Evolutionary conservation across 2,113 vertebrate species (phyloP), one percentile per base, ranked within the genome.

Genomic region (Ivindomyrus marchei): DNA sequence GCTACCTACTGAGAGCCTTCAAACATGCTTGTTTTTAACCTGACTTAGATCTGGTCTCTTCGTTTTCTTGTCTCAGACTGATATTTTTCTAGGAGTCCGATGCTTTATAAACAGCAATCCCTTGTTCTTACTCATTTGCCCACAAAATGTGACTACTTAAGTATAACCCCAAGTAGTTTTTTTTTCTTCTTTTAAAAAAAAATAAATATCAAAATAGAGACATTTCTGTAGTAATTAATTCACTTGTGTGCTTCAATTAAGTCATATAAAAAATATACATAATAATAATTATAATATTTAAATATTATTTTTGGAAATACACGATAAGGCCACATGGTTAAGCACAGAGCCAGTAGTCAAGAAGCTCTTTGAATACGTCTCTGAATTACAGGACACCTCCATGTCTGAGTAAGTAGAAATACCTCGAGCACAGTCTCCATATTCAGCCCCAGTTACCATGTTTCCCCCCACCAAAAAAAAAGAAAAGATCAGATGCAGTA

Each of bases 241-340:
- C 80, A 80, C 31, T 89, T 53, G 17, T 83, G 89, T 89, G 31
- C 47, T 62, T 85, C 56, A 56, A 58, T 85, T 83, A 86, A 86
- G 62, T 85, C 21, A 85, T 89, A 42, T 45, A 85, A 52, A n/a
- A n/a, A 9, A n/a, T 9, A 9, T n/a, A n/a, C 56, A n/a, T 62
- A 58, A 24, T 50, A 58, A 58, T 53, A 89, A 77, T 36, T 36
- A 36, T 36, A 84, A 42, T 53, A 89, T 83, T 85, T 56, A 45
- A 36, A 84, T 27, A 19, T 49, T 31, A 70, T 70, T 58, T 36
- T 46, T 88, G 88, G 19, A 45, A 88, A 58, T n/a, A 88, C 52
- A 88, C 11, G 31, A 87, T 17, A 56, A 88, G 52, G 4, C 52
- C 49, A 56, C 52, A 4, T 39, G 36, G 13, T 31, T 47, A 49